Evolutionary conservation across 2,888 invertebrate species (phyloP), one percentile per base, ranked within the genome.

Genomic region (Cosmopolites sordidus): DNA sequence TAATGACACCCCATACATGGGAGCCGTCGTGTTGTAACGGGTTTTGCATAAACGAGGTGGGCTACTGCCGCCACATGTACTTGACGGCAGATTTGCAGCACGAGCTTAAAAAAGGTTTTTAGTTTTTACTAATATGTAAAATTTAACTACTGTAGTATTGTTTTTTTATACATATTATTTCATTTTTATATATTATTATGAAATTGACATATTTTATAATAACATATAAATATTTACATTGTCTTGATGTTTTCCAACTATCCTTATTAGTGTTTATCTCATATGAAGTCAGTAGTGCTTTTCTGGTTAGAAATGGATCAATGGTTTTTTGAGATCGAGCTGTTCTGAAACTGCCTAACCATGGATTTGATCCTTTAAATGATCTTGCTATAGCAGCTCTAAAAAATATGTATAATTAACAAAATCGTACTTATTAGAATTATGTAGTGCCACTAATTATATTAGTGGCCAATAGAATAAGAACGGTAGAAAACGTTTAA

Each of bases 1-100:
- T 33, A 93, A 77, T 14, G 92, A 92, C 39, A 93, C 92, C n/a
- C 93, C 93, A 70, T 92, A 93, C 89, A 93, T 89, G 0, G 93
- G 93, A 14, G 93, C 93, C 39, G 93, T 93, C 16, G 93, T 93
- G 75, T 93, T 93, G 75, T 92, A 92, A 52, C 92, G 80, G 6
- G 93, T 92, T 68, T 88, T 86, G 71, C 93, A 94, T 30, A 94
- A 79, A 54, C 93, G 80, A 16, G 87, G 78, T 1, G 87, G 86
- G 30, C 87, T 83, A 12, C 86, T 83, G 12, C 86, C 83, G 58
- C 64, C 68, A 47, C 70, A 69, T 8, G 75, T 74, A 62, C 69
- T 74, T 49, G 72, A 60, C 50, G 76, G 72, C 16, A 76, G 72
- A 58, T 65, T 67, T 33, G 68, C 54, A 49, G 71, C 69, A 54